Evolutionary conservation across 2,113 vertebrate genomes (phyloP), one percentile per base, ranked within the genome.

Genomic region (Odocoileus hemionus): DNA sequence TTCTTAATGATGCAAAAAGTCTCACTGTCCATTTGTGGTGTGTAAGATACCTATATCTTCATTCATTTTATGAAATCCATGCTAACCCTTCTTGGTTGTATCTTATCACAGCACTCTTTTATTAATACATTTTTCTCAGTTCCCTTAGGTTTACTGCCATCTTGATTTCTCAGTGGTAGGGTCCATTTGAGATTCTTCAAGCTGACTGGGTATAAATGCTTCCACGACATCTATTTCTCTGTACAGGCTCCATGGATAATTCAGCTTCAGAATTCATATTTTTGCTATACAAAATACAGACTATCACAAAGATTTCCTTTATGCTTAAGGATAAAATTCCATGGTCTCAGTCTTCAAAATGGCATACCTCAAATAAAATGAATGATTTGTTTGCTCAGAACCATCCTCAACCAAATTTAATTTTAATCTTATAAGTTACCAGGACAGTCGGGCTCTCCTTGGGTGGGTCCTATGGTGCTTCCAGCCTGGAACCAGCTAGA

Each of bases 91-190:
- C 98, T 98, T 98, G 98, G 98, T 98, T 98, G 98, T 97, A 84
- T 96, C 97, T 91, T 95, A 99, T 98, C 97, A 98, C 98, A 98
- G 99, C 98, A 99, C 96, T 98, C 98, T 98, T 97, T 98, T 96
- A 98, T 98, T 98, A 99, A 98, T 99, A 98, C 99, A 99, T 95
- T 98, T 96, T 99, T 97, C 98, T 98, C 98, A 99, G 98, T 97
- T 98, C 98, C 98, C 98, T 98, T 98, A 83, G 98, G 97, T 98
- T 97, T 98, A 98, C 98, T 99, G 99, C 99, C 99, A 99, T 99
- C 99, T 99, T 99, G 99, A 96, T 99, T 99, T 99, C 98, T 99
- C 99, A 13, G n/a, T 3, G 19, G 67, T 74, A 74, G 36, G 67
- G 19, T 39, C 67, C 67, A 74, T 74, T 39, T 99, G 99, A 98